Base-by-base conservation (phyloP, 2,797 vertebrate species). In the Hirundo rustica region DNA sequence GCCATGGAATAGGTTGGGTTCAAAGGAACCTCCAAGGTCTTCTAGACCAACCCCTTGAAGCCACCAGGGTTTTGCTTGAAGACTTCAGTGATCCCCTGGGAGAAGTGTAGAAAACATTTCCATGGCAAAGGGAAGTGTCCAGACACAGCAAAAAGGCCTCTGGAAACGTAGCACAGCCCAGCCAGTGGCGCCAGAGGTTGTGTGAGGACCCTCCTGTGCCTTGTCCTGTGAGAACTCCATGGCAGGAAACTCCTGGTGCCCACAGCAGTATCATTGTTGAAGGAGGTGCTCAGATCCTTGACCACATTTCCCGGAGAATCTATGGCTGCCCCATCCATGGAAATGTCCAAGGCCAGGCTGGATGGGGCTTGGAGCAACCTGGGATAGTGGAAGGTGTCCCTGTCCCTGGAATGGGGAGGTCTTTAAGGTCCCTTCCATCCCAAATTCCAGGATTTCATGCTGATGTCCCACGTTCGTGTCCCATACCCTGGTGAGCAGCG, bases 391-490 rank as follows among this genome's bases (percentile, higher is more conserved):
- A 11, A 70, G 32, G 0, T 50, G 30, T 21, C 48, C 42, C n/a
- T 36, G 50, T 0, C 27, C 12, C 18, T 64, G 68, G 30, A 42
- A 29, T 48, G 68, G 12, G 20, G 42, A 65, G 30, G 29, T 25
- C 10, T 29, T 27, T 38, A 15, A 10, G 32, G 57, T n/a, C 64
- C 42, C 20, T 38, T 45, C 57, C 57, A 57, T 3, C 29, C 50
- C 65, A 40, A 44, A 11, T 18, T 26, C n/a, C 57, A 57, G 64
- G 23, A 5, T 3, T 11, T 61, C 34, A 9, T 1, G 57, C 68
- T 22, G 38, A 3, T 48, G 17, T 65, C 64, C 11, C 27, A 5
- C 0, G 0, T 25, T 17, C 1, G 0, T 29, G 16, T 22, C 58
- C 40, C 53, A 6, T 7, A 3, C 20, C 45, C 55, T 4, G 21